Evolutionary conservation across 2,797 vertebrate species (phyloP).

Genomic region (Sebastes minor): DNA sequence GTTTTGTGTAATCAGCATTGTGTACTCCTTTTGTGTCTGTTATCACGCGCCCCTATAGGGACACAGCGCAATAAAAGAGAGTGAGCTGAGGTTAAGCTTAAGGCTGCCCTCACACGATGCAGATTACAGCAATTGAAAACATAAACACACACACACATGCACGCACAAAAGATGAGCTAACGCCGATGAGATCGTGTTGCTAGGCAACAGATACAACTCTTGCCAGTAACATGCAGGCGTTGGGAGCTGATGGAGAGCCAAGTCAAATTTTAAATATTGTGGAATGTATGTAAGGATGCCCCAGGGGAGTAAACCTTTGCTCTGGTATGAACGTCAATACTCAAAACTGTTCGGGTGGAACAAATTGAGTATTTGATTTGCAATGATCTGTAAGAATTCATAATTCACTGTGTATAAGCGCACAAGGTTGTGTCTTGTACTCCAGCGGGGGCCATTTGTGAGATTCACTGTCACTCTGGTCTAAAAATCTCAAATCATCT

Average conservation of each 20-base stretch:
- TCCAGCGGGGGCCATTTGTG: background rate
- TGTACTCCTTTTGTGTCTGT: slow-evolving; percentile 17
- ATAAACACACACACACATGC: slow-evolving; percentile 17
- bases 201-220: slow-evolving; percentile 58
- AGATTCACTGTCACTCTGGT: background rate
- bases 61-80: slow-evolving; percentile 31
- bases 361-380: background rate
- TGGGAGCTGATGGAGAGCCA: slow-evolving; percentile 22
- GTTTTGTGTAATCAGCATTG: slow-evolving; percentile 15
- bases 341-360: background rate
- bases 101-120: slow-evolving; percentile 34
- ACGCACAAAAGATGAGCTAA: slow-evolving; percentile 24
- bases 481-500: background rate
- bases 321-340: background rate
- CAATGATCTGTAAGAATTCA: background rate
- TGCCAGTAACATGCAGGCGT: slow-evolving; percentile 31
- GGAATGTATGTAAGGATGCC: background rate
- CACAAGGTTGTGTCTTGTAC: background rate
- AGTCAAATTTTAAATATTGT: slow-evolving; percentile 11
- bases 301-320: background rate
- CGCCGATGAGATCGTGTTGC: slow-evolving; percentile 61
- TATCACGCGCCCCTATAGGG: slow-evolving; percentile 5
- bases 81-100: slow-evolving; percentile 33
- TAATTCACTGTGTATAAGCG: background rate
- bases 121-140: slow-evolving; percentile 32